Base-by-base conservation (phyloP, 2,888 invertebrate genomes). In the Mamestra brassicae region DNA sequence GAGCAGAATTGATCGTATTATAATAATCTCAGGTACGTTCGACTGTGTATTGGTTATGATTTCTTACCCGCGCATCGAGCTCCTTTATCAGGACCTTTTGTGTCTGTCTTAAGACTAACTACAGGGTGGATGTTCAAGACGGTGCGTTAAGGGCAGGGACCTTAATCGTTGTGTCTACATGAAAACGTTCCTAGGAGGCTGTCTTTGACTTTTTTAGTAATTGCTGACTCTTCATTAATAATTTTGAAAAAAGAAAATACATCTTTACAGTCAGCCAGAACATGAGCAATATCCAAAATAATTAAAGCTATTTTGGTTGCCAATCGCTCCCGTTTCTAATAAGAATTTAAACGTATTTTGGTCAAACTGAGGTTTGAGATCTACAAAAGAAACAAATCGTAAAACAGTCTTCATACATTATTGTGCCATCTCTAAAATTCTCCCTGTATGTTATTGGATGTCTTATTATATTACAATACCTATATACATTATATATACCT, bases 1-100 rank as follows among this genome's bases (percentile, higher is more conserved):
- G 69, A 68, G 61, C 8, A 71, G 50, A 74, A 69, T 78, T 84
- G 73, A 78, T 77, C 52, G 26, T 65, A 62, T 65, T 67, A 54
- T 66, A 61, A 76, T 76, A 74, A 58, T 57, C 13, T 36, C 61
- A 66, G 60, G 50, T 62, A 52, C 60, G 42, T 5, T 45, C 11
- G 34, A 64, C 55, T 47, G 26, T 63, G 52, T 77, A 72, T 80
- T 63, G 62, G 58, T 38, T 68, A 52, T 71, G 70, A 72, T 74
- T 74, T 62, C 66, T 71, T 42, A 26, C 61, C 65, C 34, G 58
- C 50, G 8, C 45, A 63, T 63, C 34, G 54, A 55, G 60, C 13
- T 62, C 45, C 42, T 72, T 60, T 68, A 68, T 77, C 42, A 47
- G 47, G 36, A 73, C 52, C 71, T 66, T 83, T 84, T 76, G 70